Base-by-base conservation (phyloP, 2,888 invertebrate species). In the Chironomus tentans region DNA sequence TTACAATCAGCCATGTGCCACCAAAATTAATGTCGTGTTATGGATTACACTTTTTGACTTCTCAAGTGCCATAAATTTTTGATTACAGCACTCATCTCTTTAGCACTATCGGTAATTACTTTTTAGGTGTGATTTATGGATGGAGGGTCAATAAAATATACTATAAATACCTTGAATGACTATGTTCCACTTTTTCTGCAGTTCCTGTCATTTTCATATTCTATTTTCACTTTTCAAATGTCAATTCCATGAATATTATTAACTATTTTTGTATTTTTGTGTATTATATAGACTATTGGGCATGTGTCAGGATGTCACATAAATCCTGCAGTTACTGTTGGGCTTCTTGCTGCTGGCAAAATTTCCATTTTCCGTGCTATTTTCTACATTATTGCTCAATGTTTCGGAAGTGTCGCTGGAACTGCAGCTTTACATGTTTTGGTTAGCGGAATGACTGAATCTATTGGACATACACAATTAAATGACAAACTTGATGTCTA, bases 301-400 rank as follows among this genome's bases (percentile, higher is more conserved):
- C 94, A 95, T 84, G 88, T 95, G 74, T 95, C 94, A 77, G 95
- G 96, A 2, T 94, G 93, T 10, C 96, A 96, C 84, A 87, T 97
- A 77, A 97, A 97, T 87, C 97, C 97, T 1, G 96, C 97, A 0
- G 94, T 97, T 62, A 96, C 96, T 4, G 83, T 87, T 18, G 94
- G 92, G 1, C 87, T 96, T 84, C 84, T 94, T 75, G 89, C 90
- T 12, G 89, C 91, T 7, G 93, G 95, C 7, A 91, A 92, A 80
- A 90, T 94, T 74, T 90, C 91, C 79, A 84, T 93, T 0, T 82
- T 90, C 46, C 89, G 94, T 78, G 92, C 90, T 0, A 69, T 93
- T 2, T 85, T 94, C 50, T 97, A 97, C 84, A 87, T 96, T 70
- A 82, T 93, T 71, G 91, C 90, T 0, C 96, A 96, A 83, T 91